Evolutionary conservation across 2,113 vertebrate species (phyloP), one percentile per base, ranked within the genome.

Genomic region (Pycnonotus jocosus): DNA sequence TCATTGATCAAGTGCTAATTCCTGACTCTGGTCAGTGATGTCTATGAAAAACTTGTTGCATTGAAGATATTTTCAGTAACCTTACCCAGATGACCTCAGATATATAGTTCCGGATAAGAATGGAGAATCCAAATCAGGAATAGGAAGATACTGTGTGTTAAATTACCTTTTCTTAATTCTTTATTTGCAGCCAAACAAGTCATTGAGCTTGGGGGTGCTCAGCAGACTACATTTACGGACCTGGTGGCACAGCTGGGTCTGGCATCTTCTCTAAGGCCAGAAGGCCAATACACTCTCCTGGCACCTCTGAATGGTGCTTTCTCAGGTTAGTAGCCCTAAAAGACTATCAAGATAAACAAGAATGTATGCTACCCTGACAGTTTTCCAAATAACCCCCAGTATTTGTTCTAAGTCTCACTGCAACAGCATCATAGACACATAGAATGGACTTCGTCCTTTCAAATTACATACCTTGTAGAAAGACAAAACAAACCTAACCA

Each of bases 1-100:
- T 99, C 65, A 99, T 99, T 71, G 98, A 99, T 84, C 47, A 98
- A 96, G 99, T 99, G 61, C 97, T 99, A 53, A 98, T 99, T 97
- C 99, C 99, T 72, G 98, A 99, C 94, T 99, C 99, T 93, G 99
- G 99, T 99, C 80, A 98, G 98, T 95, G 45, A 65, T 38, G 3
- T 16, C 15, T 28, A 47, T 48, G 30, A 68, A 58, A 86, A 81
- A 1, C 8, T 53, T 81, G 7, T 68, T 87, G 33, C 10, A 14
- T 2, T 33, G 25, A 69, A 70, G 25, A 53, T 23, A 11, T 58
- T 82, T 92, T 57, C n/a, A 35, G 6, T 18, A 37, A 8, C n/a
- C 14, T 61, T 76, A 25, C 20, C 31, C 66, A 82, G 25, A 79
- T 79, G 79, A 13, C 21, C 9, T 84, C 64, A 65, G 9, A 45